Conservation (phyloP, 2,113 vertebrate species). For the Siniperca knerii region DNA sequence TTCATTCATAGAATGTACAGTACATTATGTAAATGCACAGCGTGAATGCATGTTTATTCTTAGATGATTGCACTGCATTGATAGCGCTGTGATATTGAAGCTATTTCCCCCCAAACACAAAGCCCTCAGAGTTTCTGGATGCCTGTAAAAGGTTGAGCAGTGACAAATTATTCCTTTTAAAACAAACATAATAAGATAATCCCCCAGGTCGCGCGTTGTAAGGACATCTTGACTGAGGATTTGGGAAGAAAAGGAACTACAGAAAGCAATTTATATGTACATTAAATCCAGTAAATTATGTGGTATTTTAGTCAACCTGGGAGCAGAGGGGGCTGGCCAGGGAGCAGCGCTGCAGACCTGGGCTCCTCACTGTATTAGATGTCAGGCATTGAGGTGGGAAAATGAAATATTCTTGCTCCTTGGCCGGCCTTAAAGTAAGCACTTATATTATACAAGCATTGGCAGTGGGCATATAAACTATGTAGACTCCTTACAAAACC, state of each 20-base stretch:
- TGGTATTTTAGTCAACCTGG: constrained; percentile 42
- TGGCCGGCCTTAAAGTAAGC: constrained; percentile 45
- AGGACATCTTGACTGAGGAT: constrained; percentile 59
- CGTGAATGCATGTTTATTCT: constrained; percentile 57
- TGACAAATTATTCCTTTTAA: constrained; percentile 62
- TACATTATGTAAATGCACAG: constrained; percentile 67
- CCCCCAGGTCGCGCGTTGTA: constrained; percentile 47
- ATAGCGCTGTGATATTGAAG: constrained; percentile 45
- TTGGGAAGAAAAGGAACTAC: constrained; percentile 46
- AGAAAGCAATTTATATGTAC: constrained; percentile 67
- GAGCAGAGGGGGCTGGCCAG: constrained; percentile 22
- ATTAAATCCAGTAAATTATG: constrained; percentile 57
- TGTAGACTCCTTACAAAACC: constrained; percentile 39
- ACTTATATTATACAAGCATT: constrained; percentile 47
- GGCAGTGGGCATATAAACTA: constrained; percentile 44
- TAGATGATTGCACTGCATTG: constrained; percentile 52
- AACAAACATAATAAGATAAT: constrained; percentile 75
- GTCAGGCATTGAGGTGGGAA: constrained; percentile 52
- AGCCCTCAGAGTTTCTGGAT: constrained; percentile 42
- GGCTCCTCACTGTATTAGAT: constrained; percentile 29
- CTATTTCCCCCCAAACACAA: constrained; percentile 53
- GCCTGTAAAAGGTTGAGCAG: constrained; percentile 54
- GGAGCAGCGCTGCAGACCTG: constrained; percentile 27
- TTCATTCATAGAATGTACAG: constrained; percentile 63
- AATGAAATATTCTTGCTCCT: constrained; percentile 60